Evolutionary conservation across 2,888 invertebrate species (phyloP).

Genomic region (Baronia brevicornis): DNA sequence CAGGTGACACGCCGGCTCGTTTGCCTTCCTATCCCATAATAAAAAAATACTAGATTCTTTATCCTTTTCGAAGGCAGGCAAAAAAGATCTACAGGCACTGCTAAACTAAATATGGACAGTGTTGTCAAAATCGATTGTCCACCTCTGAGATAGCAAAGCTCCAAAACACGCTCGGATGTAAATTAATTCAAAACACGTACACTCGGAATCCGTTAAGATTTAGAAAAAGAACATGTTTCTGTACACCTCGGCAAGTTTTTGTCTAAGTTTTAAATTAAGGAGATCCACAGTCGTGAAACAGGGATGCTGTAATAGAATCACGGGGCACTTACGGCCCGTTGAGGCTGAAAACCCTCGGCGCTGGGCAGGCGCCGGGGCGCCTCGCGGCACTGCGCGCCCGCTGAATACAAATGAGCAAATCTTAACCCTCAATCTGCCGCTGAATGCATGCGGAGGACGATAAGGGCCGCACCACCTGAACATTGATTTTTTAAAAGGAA

Average conservation of each 20-base stretch:
- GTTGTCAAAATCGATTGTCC: too few relatives aligned
- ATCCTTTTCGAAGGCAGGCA: too few relatives aligned
- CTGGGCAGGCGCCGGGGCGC: slow-evolving; percentile 26
- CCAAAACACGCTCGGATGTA: slow-evolving; percentile 1
- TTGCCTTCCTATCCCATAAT: too few relatives aligned
- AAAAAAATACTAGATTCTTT: too few relatives aligned
- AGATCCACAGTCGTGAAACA: slow-evolving; percentile 19
- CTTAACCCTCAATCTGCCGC: slow-evolving; percentile 58
- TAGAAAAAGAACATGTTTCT: too few relatives aligned
- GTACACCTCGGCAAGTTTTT: too few relatives aligned
- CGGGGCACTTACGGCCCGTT: slow-evolving; percentile 44
- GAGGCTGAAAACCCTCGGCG: slow-evolving; percentile 39
- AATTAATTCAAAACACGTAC: too few relatives aligned
- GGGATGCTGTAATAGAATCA: slow-evolving; percentile 47
- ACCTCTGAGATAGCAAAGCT: too few relatives aligned
- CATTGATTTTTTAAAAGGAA: slow-evolving; percentile 46
- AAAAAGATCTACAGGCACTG: too few relatives aligned
- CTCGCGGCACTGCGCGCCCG: slow-evolving; percentile 28
- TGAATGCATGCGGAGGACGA: slow-evolving; percentile 39
- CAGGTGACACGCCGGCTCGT: too few relatives aligned
- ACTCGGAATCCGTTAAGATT: too few relatives aligned
- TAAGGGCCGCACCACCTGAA: slow-evolving; percentile 46
- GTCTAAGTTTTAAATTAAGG: slow-evolving; percentile 20
- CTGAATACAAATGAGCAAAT: slow-evolving; percentile 62
- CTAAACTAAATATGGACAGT: too few relatives aligned